Conservation (phyloP, 2,797 vertebrate genomes). For the Mastacembelus armatus region DNA sequence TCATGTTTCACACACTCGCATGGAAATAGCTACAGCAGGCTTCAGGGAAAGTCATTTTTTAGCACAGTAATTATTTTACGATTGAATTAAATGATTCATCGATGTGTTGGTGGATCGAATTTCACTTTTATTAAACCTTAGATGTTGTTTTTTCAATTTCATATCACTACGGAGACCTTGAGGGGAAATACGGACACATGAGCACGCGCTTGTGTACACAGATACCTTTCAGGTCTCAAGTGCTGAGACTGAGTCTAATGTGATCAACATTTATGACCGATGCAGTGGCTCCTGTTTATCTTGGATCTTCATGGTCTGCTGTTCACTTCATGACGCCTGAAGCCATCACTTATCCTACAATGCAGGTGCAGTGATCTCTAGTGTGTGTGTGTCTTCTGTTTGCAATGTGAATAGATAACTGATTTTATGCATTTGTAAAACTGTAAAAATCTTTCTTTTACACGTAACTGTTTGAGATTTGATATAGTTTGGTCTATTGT, state of each 20-base stretch:
- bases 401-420: too few species aligned
- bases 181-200: not conserved
- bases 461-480: not conserved
- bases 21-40: conserved; percentile 1
- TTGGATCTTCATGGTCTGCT: conserved; percentile 67
- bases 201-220: conserved; percentile 15
- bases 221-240: conserved; percentile 46
- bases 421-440: too few species aligned
- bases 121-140: not conserved
- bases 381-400: not conserved
- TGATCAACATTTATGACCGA: conserved; percentile 39
- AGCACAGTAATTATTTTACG: conserved; percentile 7
- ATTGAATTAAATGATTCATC: conserved; percentile 22
- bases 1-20: conserved; percentile 1
- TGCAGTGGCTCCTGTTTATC: conserved; percentile 61
- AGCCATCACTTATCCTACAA: conserved; percentile 28
- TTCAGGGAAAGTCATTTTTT: conserved; percentile 2
- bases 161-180: not conserved
- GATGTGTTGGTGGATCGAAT: conserved; percentile 9
- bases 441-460: too few species aligned
- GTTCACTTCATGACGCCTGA: conserved; percentile 46
- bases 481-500: not conserved
- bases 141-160: not conserved
- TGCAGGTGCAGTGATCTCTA: conserved; percentile 6
- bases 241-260: conserved; percentile 19